Conservation (phyloP, 2,888 invertebrate species). For the Athripsodes cinereus region DNA sequence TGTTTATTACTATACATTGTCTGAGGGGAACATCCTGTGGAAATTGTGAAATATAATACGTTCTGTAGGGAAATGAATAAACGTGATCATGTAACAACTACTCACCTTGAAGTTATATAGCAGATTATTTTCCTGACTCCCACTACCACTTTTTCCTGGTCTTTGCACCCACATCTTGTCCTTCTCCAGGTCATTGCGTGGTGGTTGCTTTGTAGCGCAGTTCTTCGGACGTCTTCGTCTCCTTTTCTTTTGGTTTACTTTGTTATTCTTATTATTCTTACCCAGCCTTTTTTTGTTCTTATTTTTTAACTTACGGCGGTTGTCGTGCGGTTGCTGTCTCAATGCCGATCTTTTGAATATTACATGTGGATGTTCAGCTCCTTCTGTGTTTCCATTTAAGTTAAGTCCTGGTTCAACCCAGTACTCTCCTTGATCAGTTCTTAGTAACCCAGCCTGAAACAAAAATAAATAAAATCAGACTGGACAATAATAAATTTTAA, state of each 20-base stretch:
- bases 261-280: too few relatives aligned
- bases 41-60: not conserved
- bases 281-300: constrained; percentile 38
- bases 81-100: not conserved
- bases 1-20: too few relatives aligned
- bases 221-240: constrained; percentile 40
- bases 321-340: constrained; percentile 28
- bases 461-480: too few relatives aligned
- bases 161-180: constrained; percentile 32
- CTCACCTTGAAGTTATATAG: constrained; percentile 7
- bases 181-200: constrained; percentile 19
- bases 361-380: constrained; percentile 54
- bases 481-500: too few relatives aligned
- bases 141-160: constrained; percentile 22
- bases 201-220: constrained; percentile 47
- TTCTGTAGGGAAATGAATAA: not conserved
- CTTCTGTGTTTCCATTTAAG: constrained; percentile 36
- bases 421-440: constrained; percentile 60
- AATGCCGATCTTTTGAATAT: constrained; percentile 63
- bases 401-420: constrained; percentile 58
- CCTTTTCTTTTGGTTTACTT: constrained; percentile 36
- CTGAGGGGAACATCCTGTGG: too few relatives aligned
- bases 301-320: constrained; percentile 43
- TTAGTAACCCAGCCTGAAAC: constrained; percentile 59
- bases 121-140: constrained; percentile 10